Conservation (phyloP, 1,140 invertebrate genomes). For the Drosophila pallidifrons region DNA sequence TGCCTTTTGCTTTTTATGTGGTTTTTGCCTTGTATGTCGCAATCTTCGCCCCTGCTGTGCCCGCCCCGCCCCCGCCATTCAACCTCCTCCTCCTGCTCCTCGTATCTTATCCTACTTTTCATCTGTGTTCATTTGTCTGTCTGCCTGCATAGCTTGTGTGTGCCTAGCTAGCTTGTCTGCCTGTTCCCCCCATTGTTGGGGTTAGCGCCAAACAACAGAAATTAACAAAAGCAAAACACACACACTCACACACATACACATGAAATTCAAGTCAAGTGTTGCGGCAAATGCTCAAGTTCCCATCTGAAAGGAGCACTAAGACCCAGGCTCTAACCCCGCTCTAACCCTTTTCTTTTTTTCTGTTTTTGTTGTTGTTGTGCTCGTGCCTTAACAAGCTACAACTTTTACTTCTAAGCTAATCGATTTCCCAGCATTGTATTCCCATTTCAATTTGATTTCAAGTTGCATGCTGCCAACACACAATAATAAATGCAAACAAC, state of each 20-base stretch:
- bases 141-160: background rate
- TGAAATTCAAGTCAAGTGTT: conserved; percentile 74
- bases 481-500: background rate
- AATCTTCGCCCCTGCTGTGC: conserved; percentile 1
- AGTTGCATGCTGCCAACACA: background rate
- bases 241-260: background rate
- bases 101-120: conserved; percentile 34
- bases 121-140: conserved; percentile 34
- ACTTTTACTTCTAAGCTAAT: background rate
- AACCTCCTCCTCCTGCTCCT: background rate
- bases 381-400: too few relatives aligned
- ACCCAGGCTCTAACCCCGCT: background rate
- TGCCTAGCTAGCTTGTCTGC: conserved; percentile 37
- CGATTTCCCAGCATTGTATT: background rate
- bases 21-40: conserved; percentile 3
- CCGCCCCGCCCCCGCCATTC: background rate
- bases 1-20: conserved; percentile 49
- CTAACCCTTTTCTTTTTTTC: too few relatives aligned
- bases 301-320: conserved; percentile 1
- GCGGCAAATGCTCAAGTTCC: conserved; percentile 54
- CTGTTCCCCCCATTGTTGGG: conserved; percentile 57
- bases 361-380: too few relatives aligned
- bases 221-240: conserved; percentile 68
- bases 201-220: conserved; percentile 76
- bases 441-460: conserved; percentile 3